Base-by-base conservation (phyloP, 1,140 invertebrate genomes). In the Caenorhabditis latens region DNA sequence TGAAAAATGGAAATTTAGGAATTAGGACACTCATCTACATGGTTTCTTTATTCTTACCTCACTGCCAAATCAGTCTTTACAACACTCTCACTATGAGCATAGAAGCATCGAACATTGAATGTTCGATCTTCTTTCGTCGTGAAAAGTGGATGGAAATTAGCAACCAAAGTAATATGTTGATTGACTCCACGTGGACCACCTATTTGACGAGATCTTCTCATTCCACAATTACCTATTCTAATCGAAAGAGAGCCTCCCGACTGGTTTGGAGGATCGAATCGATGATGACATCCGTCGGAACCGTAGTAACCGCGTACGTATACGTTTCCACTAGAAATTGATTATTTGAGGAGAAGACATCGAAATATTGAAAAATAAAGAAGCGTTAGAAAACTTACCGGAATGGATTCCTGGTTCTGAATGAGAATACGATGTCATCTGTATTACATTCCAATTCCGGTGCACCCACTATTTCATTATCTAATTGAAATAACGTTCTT, bases 121-220 rank as follows among this genome's bases (percentile, higher is more conserved):
- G 89, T 87, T 19, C 90, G 55, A 48, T 91, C 90, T 19, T 91
- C 90, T 48, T 88, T 89, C 7, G 90, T 91, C 5, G 91, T 88
- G 50, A 91, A 90, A 24, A 89, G 89, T 21, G 90, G 90, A 84
- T 91, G 90, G 46, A 91, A 91, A 57, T 83, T 90, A 46, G 85
- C 88, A 21, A 91, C 89, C 50, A 91, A 84, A 24, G 90, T 83
- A 3, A 90, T 50, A 53, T 84, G 79, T 58, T 90, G 90, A 85
- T 90, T 90, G 48, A 90, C 87, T 9, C 89, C 89, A 42, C 50
- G 61, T 46, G 89, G 89, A 58, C 57, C 82, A 58, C 71, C 58
- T 13, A 88, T 84, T 57, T 88, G 88, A n/a, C 88, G 79, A 16
- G 67, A 58, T 75, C 88, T 16, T 32, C 86, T 50, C 88, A 88